Evolutionary conservation across 1,140 invertebrate species (phyloP).

Genomic region (Drepana arcuata): DNA sequence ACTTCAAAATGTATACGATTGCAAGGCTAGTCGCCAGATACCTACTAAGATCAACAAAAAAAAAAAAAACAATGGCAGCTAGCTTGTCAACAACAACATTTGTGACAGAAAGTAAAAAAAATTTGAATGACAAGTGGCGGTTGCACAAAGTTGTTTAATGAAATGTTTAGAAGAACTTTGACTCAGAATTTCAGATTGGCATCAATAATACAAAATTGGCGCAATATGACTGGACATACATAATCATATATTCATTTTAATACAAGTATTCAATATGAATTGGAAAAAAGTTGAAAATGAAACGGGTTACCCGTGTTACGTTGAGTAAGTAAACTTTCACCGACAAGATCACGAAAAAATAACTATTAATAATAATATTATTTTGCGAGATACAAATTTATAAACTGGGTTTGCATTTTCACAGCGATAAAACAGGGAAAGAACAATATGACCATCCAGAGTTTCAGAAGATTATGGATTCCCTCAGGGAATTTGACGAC

Average conservation of each 20-base stretch:
- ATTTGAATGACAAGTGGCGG: slow-evolving; percentile 34
- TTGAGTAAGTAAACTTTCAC: slow-evolving; percentile 69
- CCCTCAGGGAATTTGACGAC: slow-evolving; percentile 79
- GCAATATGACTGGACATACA: too few relatives aligned
- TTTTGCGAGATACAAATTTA: too few relatives aligned
- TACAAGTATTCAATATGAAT: slow-evolving; percentile 27
- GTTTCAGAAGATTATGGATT: slow-evolving; percentile 63
- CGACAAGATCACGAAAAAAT: too few relatives aligned
- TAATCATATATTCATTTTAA: slow-evolving; percentile 1
- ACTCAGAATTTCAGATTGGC: not conserved
- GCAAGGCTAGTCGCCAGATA: too few relatives aligned
- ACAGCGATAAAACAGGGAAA: slow-evolving; percentile 53
- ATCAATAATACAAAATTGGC: too few relatives aligned
- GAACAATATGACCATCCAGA: slow-evolving; percentile 73
- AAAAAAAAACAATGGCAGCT: too few relatives aligned
- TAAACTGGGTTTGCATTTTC: too few relatives aligned
- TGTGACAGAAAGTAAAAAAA: too few relatives aligned
- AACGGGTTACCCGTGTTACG: slow-evolving; percentile 73
- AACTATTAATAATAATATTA: too few relatives aligned
- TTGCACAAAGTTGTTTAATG: slow-evolving; percentile 12
- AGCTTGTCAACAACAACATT: too few relatives aligned
- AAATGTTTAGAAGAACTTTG: not conserved
- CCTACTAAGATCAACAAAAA: too few relatives aligned
- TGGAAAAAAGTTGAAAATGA: slow-evolving; percentile 72
- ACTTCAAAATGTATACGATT: too few relatives aligned